Evolutionary conservation across 1,140 invertebrate species (phyloP).

Genomic region (Scylla paramamosain): DNA sequence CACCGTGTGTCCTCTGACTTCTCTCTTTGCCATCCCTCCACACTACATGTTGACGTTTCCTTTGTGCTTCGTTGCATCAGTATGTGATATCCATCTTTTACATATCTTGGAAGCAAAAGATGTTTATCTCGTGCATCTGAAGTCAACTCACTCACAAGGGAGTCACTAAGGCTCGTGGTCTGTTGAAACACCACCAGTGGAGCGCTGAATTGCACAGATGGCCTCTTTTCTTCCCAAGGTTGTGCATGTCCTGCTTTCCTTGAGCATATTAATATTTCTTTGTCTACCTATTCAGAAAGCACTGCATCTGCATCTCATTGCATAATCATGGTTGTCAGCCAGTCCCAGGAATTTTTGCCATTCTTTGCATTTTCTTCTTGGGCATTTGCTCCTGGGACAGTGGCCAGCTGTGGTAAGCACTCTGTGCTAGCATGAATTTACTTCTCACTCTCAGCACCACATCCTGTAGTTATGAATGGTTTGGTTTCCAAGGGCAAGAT

Average conservation of each 20-base stretch:
- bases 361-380: neutral
- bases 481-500: neutral
- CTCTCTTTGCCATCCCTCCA: neutral
- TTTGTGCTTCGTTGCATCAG: constrained; percentile 9
- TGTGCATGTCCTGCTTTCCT: constrained; percentile 34
- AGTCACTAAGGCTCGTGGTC: neutral
- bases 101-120: constrained; percentile 66
- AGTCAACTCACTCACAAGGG: neutral
- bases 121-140: constrained; percentile 61
- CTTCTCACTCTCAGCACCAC: constrained; percentile 8
- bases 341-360: neutral
- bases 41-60: neutral
- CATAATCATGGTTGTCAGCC: neutral
- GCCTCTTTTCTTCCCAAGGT: constrained; percentile 68
- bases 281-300: neutral
- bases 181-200: neutral
- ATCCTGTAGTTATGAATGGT: neutral
- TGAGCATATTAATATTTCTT: neutral
- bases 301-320: neutral
- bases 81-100: constrained; percentile 5
- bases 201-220: constrained; percentile 67
- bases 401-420: neutral
- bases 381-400: neutral
- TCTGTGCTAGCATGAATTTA: neutral
- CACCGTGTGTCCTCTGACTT: neutral